Evolutionary conservation across 2,888 invertebrate genomes (phyloP).

Genomic region (Lysandra bellargus): DNA sequence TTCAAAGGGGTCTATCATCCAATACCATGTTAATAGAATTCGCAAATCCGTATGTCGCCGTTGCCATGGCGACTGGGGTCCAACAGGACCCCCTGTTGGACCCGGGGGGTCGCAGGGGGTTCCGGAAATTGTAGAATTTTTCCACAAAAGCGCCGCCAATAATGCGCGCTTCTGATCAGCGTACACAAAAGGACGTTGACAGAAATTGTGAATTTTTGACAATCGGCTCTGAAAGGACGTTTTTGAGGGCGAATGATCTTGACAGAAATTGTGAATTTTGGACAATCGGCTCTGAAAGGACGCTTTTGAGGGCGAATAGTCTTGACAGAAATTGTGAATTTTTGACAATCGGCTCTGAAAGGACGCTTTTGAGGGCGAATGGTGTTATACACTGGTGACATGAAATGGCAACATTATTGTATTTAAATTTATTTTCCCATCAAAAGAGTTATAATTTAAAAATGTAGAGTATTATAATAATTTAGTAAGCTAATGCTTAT

Average conservation of each 20-base stretch:
- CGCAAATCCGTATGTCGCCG: slow-evolving; percentile 11
- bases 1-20: neutral
- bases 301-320: neutral
- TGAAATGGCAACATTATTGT: no score
- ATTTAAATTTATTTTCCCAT: no score
- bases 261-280: slow-evolving; percentile 6
- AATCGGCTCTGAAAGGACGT: neutral
- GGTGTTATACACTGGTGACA: neutral
- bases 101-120: neutral
- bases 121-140: slow-evolving; percentile 22
- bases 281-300: neutral
- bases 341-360: neutral
- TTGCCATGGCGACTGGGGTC: slow-evolving; percentile 2
- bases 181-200: neutral
- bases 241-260: neutral
- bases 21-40: slow-evolving; percentile 13
- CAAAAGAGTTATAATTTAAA: no score
- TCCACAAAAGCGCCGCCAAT: slow-evolving; percentile 4
- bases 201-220: slow-evolving; percentile 15
- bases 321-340: neutral
- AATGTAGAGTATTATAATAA: no score
- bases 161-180: neutral
- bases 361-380: neutral
- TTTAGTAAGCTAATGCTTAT: no score
- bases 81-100: no score